These are phyloP conservation scores for Thysanoteuthis rhombus DNA, from an alignment of 2,888 invertebrate species.

Conservation along the genomic window DNA sequence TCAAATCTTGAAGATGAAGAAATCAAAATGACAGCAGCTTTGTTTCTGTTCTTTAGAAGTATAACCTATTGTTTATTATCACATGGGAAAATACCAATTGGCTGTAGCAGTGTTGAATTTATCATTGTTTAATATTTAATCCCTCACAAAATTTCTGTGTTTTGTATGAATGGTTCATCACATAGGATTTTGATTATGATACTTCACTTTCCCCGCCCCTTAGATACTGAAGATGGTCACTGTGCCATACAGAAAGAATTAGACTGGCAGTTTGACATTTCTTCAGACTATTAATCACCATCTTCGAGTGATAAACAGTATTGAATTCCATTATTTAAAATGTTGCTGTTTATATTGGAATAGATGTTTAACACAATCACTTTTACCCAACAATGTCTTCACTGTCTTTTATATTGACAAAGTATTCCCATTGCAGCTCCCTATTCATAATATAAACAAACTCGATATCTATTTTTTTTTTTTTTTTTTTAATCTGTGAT, in stretches of 20 bases:
- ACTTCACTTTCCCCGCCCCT: neutral
- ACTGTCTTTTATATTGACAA: neutral
- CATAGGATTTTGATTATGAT: neutral
- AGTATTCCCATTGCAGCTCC: neutral
- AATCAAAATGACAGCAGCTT: neutral
- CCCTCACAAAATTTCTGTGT: neutral
- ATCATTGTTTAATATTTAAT: neutral
- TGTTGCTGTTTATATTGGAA: neutral
- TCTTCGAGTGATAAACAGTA: neutral
- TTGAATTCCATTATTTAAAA: neutral
- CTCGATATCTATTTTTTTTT: neutral
- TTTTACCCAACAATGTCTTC: neutral
- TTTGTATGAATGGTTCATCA: neutral
- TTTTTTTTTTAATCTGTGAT: neutral
- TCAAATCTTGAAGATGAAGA: neutral
- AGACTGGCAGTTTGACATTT: neutral
- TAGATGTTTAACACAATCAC: neutral
- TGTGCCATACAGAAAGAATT: neutral
- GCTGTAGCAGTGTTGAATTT: neutral
- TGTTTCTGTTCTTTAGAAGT: neutral
- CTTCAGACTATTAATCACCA: neutral
- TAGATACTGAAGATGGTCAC: neutral
- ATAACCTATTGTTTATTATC: neutral
- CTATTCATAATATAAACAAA: constrained; percentile 12
- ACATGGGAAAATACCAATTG: neutral